Evolutionary conservation across 1,140 invertebrate genomes (phyloP), one percentile per base, ranked within the genome.

Genomic region (Brachionus koreanus): DNA sequence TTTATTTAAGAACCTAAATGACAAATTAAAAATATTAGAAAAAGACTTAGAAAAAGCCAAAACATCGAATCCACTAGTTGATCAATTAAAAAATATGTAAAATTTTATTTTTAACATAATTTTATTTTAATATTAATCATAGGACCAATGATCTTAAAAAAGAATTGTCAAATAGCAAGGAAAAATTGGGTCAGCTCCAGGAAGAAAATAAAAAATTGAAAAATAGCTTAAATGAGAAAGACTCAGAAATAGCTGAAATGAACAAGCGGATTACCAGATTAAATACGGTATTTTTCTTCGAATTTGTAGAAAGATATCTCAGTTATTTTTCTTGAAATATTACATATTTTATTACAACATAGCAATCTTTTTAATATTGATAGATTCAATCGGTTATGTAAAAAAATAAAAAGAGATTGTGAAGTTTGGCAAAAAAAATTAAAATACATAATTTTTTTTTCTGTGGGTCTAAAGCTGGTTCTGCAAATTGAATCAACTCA

Each of bases 11-110:
- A 25, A 10, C 35, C 13, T 79, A 35, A 79, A 43, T 33, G 76
- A 79, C 10, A 13, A 79, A 65, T 23, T 79, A 2, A 79, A 79
- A 43, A 65, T 61, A 1, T 12, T 63, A 10, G n/a, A 61, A 46
- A 10, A 46, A 1, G 7, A 42, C 23, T 74, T 42, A 25, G 76
- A 79, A 49, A 79, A 79, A 43, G 12, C 10, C 3, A 25, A 61
- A 61, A 16, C 23, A 42, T 61, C 49, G 9, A 65, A 57, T 9
- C 76, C 49, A 25, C 3, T 65, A 6, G 57, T 61, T 61, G 76
- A 79, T 25, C 46, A 79, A 25, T 12, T 79, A 6, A 79, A 65
- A 61, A 37, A 42, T 13, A 5, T 79, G 75, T 77, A 77, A 76
- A 75, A 13, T 1, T 74, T 49, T n/a, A n/a, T 43, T 33, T 29